phyloP scores from a whole-genome alignment of 2,797 vertebrate species.

The Gila robusta region DNA sequence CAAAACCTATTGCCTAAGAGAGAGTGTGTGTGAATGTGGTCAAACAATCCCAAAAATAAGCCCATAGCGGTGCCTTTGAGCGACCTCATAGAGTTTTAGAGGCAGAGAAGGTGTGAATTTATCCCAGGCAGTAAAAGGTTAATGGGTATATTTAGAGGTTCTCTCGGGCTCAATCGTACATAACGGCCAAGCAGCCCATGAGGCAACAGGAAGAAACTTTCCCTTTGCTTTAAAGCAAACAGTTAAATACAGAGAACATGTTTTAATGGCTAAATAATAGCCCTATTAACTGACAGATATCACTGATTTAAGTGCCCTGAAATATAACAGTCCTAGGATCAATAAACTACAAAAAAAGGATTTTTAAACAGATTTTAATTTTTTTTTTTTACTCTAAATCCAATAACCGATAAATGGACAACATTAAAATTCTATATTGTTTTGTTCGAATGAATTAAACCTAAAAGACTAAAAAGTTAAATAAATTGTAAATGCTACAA shows the following conservation, averaged over 20 bases:
- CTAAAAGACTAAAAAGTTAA: neutral
- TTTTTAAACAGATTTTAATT: neutral
- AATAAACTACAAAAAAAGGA: neutral
- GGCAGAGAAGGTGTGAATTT: slow-evolving; percentile 71
- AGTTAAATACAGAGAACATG: neutral
- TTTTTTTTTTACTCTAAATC: no score
- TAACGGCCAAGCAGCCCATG: neutral
- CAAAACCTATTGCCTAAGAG: slow-evolving; percentile 45
- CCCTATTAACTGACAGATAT: neutral
- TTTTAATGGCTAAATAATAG: neutral
- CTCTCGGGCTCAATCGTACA: slow-evolving; percentile 41
- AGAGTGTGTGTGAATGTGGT: neutral
- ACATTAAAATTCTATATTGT: neutral
- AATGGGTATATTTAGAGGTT: slow-evolving; percentile 75
- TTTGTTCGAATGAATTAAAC: neutral
- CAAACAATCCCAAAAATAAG: slow-evolving; percentile 38
- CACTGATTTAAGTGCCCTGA: neutral
- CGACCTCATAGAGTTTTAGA: slow-evolving; percentile 40
- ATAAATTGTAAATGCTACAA: neutral
- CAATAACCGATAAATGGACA: neutral
- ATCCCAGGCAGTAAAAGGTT: slow-evolving; percentile 68
- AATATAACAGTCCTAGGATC: neutral
- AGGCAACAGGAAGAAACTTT: neutral
- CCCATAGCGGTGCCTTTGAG: slow-evolving; percentile 36
- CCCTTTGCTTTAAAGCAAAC: neutral